Base-by-base conservation (phyloP, 2,888 invertebrate genomes). In the Pyrrhia umbra region DNA sequence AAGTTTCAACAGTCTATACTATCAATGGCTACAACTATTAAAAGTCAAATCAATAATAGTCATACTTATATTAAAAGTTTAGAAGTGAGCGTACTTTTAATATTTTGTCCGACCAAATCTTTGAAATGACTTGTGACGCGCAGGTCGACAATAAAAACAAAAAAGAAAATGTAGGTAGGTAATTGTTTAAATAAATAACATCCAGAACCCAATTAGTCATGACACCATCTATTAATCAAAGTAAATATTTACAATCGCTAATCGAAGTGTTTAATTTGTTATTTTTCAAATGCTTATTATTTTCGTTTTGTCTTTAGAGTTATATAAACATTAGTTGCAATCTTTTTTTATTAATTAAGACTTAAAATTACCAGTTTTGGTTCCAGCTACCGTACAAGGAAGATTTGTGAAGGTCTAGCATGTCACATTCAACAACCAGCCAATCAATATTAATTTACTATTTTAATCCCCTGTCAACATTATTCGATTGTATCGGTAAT, bases 401-500 rank as follows among this genome's bases (percentile, higher is more conserved):
- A 79, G 72, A 60, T 47, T 68, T 46, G 16, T 37, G 80, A 80
- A 79, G 80, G 78, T 59, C 68, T 66, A 21, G 46, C 45, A 30
- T 71, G 78, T 77, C 80, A 80, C 54, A 77, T 47, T 56, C 20
- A 58, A 65, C 52, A 71, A 69, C 55, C 74, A 50, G 40, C 18
- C 50, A 20, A 77, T 68, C 63, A 70, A 68, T 72, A 75, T 69
- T 67, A 60, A 75, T 70, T 37, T 27, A 40, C 39, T 60, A 68
- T 64, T 59, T 75, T 73, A 80, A 80, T 76, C 63, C 63, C 70
- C 63, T 74, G 74, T 69, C 77, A 72, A 75, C 75, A 55, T 65
- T 69, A 74, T 64, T 70, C 76, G 80, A 81, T 82, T 63, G 64
- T 80, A 81, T 82, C 81, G 65, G 43, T 49, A 73, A 72, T 78